These are phyloP conservation scores for Ciona savignyi DNA, from an alignment of 23 tunicate species.

Conservation along the genomic window DNA sequence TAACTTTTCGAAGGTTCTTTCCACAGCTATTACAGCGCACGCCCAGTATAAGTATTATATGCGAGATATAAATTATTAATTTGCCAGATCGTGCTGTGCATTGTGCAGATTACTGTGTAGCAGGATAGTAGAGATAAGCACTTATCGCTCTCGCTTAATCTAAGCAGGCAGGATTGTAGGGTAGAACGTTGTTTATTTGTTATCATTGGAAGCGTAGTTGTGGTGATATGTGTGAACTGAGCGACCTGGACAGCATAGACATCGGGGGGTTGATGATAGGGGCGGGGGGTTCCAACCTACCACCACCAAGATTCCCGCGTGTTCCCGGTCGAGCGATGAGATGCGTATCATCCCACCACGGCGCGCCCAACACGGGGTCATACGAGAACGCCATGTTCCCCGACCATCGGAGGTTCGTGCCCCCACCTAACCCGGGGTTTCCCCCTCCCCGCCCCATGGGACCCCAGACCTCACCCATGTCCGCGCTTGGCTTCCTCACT, in stretches of 20 bases:
- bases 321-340: not conserved
- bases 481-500: conserved; percentile 33
- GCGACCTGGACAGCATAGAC: conserved; percentile 42
- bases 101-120: not conserved
- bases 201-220: too few species aligned
- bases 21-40: too few species aligned
- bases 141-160: too few species aligned
- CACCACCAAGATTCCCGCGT: not conserved
- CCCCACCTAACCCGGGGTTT: not conserved
- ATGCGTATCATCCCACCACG: not conserved
- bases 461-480: conserved; percentile 29
- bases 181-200: too few species aligned
- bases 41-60: too few species aligned
- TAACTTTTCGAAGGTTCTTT: too few species aligned
- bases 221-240: too few species aligned
- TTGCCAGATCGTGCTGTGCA: not conserved
- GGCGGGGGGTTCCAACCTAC: not conserved
- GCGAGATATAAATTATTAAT: not conserved
- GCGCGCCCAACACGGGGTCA: not conserved
- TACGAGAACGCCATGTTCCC: not conserved
- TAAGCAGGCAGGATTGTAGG: too few species aligned
- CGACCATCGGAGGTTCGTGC: too few species aligned
- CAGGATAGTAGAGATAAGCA: not conserved
- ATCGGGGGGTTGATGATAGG: conserved; percentile 39
- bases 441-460: not conserved